phyloP scores from a whole-genome alignment of 1,140 invertebrate species.

The Drosophila lacteicornis region DNA sequence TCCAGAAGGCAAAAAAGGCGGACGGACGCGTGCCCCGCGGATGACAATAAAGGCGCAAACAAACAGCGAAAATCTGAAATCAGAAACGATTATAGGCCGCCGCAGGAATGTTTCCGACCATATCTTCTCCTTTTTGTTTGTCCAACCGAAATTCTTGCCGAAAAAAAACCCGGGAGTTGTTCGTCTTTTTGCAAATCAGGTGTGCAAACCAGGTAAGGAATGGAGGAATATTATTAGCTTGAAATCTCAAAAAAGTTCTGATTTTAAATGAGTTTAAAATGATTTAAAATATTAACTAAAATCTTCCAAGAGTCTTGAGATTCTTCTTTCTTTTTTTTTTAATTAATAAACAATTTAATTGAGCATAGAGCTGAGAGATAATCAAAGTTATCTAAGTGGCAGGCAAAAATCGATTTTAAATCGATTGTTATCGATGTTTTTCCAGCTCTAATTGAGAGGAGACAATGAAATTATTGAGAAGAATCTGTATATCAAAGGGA shows the following conservation, averaged over 20 bases:
- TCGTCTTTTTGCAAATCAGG: slow-evolving; percentile 3
- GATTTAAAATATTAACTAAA: too few relatives aligned
- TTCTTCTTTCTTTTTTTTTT: too few relatives aligned
- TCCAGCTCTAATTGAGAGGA: too few relatives aligned
- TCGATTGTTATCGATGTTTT: too few relatives aligned
- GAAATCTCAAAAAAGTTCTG: neutral
- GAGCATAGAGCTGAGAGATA: too few relatives aligned
- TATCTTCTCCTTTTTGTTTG: slow-evolving; percentile 24
- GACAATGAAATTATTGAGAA: too few relatives aligned
- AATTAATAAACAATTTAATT: too few relatives aligned
- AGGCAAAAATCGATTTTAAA: too few relatives aligned
- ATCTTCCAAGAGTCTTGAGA: too few relatives aligned
- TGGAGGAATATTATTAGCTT: neutral
- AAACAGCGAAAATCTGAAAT: slow-evolving; percentile 3
- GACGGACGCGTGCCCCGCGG: slow-evolving; percentile 64
- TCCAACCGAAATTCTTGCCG: slow-evolving; percentile 23
- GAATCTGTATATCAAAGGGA: too few relatives aligned
- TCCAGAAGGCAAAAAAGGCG: slow-evolving; percentile 20
- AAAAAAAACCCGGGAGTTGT: neutral
- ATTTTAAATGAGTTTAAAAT: neutral
- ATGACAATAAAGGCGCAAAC: slow-evolving; percentile 46
- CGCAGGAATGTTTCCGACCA: slow-evolving; percentile 26
- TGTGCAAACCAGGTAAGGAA: neutral
- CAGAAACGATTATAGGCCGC: slow-evolving; percentile 14
- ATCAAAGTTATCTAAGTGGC: too few relatives aligned